phyloP scores from a whole-genome alignment of 1,140 invertebrate genomes.

The Drosophila ironensis region DNA sequence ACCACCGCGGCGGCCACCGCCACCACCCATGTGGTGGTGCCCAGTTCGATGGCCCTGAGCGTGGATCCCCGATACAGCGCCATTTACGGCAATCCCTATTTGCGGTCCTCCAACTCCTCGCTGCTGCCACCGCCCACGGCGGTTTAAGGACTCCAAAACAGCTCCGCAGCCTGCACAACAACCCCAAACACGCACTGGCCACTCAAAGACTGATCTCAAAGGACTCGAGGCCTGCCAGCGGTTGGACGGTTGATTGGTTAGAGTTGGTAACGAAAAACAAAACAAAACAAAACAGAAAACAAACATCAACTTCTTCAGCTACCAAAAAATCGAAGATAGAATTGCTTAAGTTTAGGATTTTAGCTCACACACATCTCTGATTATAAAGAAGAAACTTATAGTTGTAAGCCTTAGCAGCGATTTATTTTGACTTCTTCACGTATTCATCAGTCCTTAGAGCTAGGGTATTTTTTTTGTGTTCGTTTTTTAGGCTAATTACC shows the following conservation, averaged over 20 bases:
- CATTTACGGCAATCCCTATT: conserved; percentile 93
- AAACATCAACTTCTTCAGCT: conserved; percentile 24
- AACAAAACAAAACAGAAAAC: not conserved
- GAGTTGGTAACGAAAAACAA: not conserved
- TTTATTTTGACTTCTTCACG: conserved; percentile 8
- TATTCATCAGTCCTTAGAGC: conserved; percentile 14
- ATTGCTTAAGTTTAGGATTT: conserved; percentile 23
- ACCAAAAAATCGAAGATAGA: conserved; percentile 49
- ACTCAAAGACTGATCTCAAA: conserved; percentile 38
- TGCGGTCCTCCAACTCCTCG: conserved; percentile 84
- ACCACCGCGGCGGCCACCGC: conserved; percentile 61
- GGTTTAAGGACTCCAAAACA: conserved; percentile 40
- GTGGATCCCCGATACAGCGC: conserved; percentile 94
- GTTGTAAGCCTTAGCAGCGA: conserved; percentile 23
- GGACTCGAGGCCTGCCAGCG: conserved; percentile 15
- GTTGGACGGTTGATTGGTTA: not conserved
- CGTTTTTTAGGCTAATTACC: conserved; percentile 13
- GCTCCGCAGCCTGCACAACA: not conserved
- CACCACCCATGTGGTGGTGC: conserved; percentile 71
- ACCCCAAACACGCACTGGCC: not conserved
- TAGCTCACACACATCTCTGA: conserved; percentile 23
- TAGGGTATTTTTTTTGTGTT: not conserved
- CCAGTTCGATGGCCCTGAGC: conserved; percentile 82
- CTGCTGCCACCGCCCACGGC: conserved; percentile 82
- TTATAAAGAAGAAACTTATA: not conserved